phyloP scores from a whole-genome alignment of 2,113 vertebrate genomes.

The Engystomops pustulosus region DNA sequence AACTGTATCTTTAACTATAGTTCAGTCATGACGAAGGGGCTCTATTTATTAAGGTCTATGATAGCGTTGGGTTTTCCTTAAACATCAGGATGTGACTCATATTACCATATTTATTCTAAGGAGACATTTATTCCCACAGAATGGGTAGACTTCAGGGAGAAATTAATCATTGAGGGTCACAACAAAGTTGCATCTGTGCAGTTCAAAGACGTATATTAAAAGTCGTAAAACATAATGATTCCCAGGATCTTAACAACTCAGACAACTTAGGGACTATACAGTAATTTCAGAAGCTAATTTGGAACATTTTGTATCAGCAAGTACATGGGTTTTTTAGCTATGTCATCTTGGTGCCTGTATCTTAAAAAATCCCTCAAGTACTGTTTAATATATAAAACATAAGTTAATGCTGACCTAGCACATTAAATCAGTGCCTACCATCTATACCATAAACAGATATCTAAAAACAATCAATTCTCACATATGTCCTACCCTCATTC shows the following conservation, averaged over 20 bases:
- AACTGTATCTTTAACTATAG: too few species aligned
- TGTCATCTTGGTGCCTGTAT: background rate
- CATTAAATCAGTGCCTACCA: background rate
- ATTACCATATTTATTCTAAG: background rate
- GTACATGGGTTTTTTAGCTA: background rate
- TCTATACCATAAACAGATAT: background rate
- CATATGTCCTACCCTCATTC: background rate
- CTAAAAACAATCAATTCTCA: background rate
- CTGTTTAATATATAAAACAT: background rate
- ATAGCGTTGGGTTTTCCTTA: background rate
- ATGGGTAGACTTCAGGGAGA: background rate
- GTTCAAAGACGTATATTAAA: conserved; percentile 2
- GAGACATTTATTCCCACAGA: background rate
- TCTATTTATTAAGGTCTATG: background rate
- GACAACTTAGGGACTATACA: background rate
- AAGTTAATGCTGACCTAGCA: background rate
- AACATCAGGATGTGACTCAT: background rate
- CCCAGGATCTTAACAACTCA: background rate
- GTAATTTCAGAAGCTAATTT: background rate
- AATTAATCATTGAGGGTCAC: conserved; percentile 1
- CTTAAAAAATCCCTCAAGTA: background rate
- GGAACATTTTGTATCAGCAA: background rate
- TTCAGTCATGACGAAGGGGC: background rate
- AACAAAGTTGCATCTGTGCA: background rate
- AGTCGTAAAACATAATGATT: conserved; percentile 10